Percentiles rank a stretch among this genome's conserved stretches.
Conservation (phyloP, 2,113 vertebrate genomes). For the Pholis gunnellus region DNA sequence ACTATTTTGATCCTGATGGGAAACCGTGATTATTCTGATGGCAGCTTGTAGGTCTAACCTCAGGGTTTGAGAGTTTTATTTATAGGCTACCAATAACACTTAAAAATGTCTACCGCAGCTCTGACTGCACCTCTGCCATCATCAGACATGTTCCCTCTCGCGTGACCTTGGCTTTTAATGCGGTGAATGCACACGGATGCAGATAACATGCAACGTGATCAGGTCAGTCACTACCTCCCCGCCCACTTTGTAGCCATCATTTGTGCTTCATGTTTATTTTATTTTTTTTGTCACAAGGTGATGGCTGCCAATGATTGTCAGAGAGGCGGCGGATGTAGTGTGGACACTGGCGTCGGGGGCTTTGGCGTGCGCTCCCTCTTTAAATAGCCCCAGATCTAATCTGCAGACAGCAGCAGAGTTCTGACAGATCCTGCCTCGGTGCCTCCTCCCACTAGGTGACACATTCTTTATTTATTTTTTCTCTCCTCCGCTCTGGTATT, state of each 20-base stretch:
- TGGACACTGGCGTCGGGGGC: slow-evolving; percentile 65
- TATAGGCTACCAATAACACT: slow-evolving; percentile 47
- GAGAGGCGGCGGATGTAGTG: slow-evolving; percentile 38
- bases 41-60: slow-evolving; percentile 44
- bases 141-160: slow-evolving; percentile 41
- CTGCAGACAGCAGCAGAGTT: slow-evolving; percentile 84
- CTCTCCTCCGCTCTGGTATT: slow-evolving; percentile 80
- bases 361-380: slow-evolving; percentile 70
- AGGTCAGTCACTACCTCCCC: slow-evolving; percentile 37
- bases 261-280: slow-evolving; percentile 38
- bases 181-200: slow-evolving; percentile 25
- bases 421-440: slow-evolving; percentile 82
- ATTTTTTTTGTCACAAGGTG: slow-evolving; percentile 55
- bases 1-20: slow-evolving; percentile 55
- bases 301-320: slow-evolving; percentile 68
- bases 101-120: slow-evolving; percentile 33
- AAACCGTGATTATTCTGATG: slow-evolving; percentile 67
- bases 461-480: slow-evolving; percentile 81
- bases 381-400: slow-evolving; percentile 85
- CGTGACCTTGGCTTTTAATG: slow-evolving; percentile 67
- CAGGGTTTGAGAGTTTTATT: slow-evolving; percentile 48
- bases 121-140: slow-evolving; percentile 55
- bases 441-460: slow-evolving; percentile 82
- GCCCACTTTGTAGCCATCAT: slow-evolving; percentile 37
- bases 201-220: slow-evolving; percentile 29